Evolutionary conservation across 2,113 vertebrate genomes (phyloP).

Genomic region (Anoura caudifer): DNA sequence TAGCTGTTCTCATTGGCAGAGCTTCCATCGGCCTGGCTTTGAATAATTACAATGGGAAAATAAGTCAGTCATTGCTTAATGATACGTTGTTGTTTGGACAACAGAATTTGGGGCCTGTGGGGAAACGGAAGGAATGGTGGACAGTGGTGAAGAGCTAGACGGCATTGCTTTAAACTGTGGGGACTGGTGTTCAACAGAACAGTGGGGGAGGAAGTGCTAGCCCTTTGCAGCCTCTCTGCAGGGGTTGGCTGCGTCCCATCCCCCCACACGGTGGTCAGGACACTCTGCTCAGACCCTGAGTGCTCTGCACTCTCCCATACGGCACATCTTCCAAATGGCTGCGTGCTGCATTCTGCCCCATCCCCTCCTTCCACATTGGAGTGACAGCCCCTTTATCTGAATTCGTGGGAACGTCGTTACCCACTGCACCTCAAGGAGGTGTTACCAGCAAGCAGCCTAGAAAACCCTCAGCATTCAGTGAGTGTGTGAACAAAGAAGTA

Average conservation of each 20-base stretch:
- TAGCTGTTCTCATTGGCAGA: not conserved
- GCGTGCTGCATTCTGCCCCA: not conserved
- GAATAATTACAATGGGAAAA: constrained; percentile 38
- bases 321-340: not conserved
- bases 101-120: not conserved
- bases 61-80: constrained; percentile 33
- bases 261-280: not conserved
- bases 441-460: not conserved
- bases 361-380: not conserved
- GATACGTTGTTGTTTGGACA: not conserved
- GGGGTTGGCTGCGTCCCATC: rapidly evolving
- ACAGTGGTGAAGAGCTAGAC: not conserved
- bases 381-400: not conserved
- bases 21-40: not conserved
- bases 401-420: not conserved
- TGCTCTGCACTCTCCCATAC: not conserved
- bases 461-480: not conserved
- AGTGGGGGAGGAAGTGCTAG: not conserved
- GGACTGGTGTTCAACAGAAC: not conserved
- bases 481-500: not conserved
- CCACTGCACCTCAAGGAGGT: not conserved
- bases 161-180: not conserved
- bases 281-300: rapidly evolving
- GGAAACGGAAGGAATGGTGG: not conserved
- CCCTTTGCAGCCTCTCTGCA: not conserved